These are phyloP conservation scores for Hirundo rustica DNA, from an alignment of 2,797 vertebrate genomes.

Conservation along the genomic window DNA sequence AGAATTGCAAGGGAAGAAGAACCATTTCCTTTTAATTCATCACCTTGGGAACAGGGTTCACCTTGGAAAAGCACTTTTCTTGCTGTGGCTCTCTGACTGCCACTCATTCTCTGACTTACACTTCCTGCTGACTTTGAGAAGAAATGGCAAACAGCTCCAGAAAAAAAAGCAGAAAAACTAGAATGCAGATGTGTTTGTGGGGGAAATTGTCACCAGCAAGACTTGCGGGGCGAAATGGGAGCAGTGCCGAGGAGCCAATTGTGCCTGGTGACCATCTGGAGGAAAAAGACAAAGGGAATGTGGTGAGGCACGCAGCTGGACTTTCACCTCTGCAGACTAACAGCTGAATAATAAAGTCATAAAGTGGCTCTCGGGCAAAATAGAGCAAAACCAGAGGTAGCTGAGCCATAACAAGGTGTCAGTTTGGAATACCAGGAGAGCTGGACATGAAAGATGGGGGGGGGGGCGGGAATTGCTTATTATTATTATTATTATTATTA, in stretches of 20 bases:
- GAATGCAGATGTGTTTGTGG: background rate
- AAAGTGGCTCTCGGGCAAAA: background rate
- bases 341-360: background rate
- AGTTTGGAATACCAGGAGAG: background rate
- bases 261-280: slow-evolving; percentile 5
- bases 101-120: background rate
- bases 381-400: background rate
- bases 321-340: background rate
- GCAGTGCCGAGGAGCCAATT: background rate
- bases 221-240: background rate
- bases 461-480: too few relatives aligned
- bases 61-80: background rate
- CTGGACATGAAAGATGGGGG: background rate
- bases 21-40: background rate
- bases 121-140: background rate
- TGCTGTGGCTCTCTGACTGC: background rate
- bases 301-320: background rate
- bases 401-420: background rate
- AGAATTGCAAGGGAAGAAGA: background rate
- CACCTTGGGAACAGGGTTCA: background rate
- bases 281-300: background rate
- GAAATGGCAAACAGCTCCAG: background rate
- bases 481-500: too few relatives aligned
- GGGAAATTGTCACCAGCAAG: background rate
- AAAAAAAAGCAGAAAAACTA: background rate